Base-by-base conservation (phyloP, 2,113 vertebrate species). In the Poicephalus gulielmi region DNA sequence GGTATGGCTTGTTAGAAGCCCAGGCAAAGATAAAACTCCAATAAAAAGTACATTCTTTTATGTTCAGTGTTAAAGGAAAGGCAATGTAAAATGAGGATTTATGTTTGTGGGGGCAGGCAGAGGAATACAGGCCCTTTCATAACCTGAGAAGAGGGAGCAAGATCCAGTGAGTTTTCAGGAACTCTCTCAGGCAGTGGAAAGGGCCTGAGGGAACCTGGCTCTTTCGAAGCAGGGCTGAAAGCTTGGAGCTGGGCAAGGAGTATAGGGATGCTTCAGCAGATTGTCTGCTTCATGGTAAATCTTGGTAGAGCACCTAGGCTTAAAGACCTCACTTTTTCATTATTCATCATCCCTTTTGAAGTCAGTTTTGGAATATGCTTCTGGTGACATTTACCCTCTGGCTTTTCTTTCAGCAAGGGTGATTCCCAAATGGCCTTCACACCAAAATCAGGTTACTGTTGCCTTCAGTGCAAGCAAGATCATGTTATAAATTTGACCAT, bases 41-140 rank as follows among this genome's bases (percentile, higher is more conserved):
- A 95, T 96, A 95, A 96, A 95, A 97, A 80, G 78, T 84, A 84
- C 88, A 93, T 91, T 96, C 83, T 96, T 96, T 95, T 95, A 96
- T 97, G 94, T 95, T 94, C 67, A 73, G 2, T 59, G 86, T 92
- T 94, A 92, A 83, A 91, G 53, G 63, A 94, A 94, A 92, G 76
- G 92, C 74, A 94, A 69, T 35, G 91, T 85, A 92, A 92, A 95
- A 84, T 6, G 39, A 88, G 74, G 81, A 95, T 95, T 96, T 96
- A 90, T 80, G 83, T 89, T 85, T 81, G 83, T 88, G 69, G 66
- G 57, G 31, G 77, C 57, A 93, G 91, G 74, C 88, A 91, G 43
- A 94, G n/a, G 73, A 92, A 89, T 66, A 96, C 30, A 92, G 70
- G 30, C 77, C 18, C 37, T 96, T 96, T 95, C 94, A 95, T 94